phyloP scores from a whole-genome alignment of 2,888 invertebrate species.

The Yponomeuta evonymella region DNA sequence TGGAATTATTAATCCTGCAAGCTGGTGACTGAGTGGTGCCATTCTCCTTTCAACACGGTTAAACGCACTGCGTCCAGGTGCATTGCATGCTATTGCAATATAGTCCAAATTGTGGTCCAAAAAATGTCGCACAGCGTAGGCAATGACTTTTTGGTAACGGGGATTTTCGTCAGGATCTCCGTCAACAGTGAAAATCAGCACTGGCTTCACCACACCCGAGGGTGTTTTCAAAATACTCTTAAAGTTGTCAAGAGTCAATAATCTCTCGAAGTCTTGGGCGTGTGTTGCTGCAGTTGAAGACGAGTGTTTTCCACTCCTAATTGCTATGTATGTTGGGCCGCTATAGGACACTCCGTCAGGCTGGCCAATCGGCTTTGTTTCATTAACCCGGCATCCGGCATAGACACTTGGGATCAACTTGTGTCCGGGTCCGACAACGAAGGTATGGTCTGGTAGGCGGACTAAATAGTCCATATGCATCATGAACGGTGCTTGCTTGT shows the following conservation, averaged over 20 bases:
- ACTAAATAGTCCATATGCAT: conserved; percentile 15
- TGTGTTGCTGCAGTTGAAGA: conserved; percentile 15
- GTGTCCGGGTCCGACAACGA: conserved; percentile 10
- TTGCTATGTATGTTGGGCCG: neutral
- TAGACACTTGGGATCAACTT: conserved; percentile 16
- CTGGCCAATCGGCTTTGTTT: conserved; percentile 15
- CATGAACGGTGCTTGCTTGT: conserved; percentile 14
- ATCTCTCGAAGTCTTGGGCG: conserved; percentile 16
- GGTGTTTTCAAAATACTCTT: conserved; percentile 14
- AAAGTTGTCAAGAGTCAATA: conserved; percentile 16
- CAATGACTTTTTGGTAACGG: conserved; percentile 22
- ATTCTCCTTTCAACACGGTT: conserved; percentile 25
- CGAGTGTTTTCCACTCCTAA: conserved; percentile 6
- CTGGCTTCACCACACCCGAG: conserved; percentile 16
- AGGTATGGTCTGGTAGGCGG: conserved; percentile 4
- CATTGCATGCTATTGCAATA: conserved; percentile 35
- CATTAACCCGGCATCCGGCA: conserved; percentile 14
- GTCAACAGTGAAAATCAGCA: conserved; percentile 19
- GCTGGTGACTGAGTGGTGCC: conserved; percentile 25
- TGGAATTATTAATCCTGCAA: conserved; percentile 22
- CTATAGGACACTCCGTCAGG: conserved; percentile 9
- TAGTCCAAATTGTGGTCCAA: conserved; percentile 25
- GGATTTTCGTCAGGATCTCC: conserved; percentile 23
- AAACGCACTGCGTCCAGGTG: conserved; percentile 36
- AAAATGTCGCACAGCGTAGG: conserved; percentile 23